phyloP scores from a whole-genome alignment of 2,888 invertebrate genomes.

The Caenorhabditis macrosperma region DNA sequence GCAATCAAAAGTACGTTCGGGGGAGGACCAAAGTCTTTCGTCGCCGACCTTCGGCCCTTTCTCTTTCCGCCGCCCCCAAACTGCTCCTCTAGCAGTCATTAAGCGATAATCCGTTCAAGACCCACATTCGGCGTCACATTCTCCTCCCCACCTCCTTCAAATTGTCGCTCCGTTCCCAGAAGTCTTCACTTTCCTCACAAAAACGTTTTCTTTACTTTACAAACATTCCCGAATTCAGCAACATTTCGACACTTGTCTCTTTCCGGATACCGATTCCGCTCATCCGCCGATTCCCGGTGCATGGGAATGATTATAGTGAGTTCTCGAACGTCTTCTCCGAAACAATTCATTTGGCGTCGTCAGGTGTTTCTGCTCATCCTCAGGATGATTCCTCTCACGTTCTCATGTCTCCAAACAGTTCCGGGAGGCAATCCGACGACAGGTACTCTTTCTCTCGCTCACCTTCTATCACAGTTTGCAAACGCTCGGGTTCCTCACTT shows the following conservation, averaged over 20 bases:
- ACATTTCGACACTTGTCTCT: background rate
- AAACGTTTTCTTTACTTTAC: conserved; percentile 9
- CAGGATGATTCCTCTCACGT: conserved; percentile 18
- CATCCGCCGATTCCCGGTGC: conserved; percentile 11
- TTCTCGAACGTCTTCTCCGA: background rate
- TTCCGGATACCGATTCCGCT: conserved; percentile 8
- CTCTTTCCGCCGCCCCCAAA: background rate
- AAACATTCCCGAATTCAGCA: conserved; percentile 3
- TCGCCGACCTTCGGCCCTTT: background rate
- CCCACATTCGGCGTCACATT: conserved; percentile 30
- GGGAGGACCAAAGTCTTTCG: conserved; percentile 11
- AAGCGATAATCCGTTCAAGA: conserved; percentile 51
- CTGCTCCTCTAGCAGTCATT: conserved; percentile 12
- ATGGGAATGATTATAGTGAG: conserved; percentile 54
- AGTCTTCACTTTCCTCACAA: background rate
- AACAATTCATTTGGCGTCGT: background rate
- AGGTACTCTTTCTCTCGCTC: background rate
- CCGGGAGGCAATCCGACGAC: conserved; percentile 22
- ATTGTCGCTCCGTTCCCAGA: background rate
- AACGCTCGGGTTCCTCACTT: background rate
- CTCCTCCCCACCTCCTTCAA: background rate
- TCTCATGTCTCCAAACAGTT: conserved; percentile 21
- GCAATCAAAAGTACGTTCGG: conserved; percentile 17
- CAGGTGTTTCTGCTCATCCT: conserved; percentile 41
- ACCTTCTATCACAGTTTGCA: background rate